Evolutionary conservation across 2,113 vertebrate species (phyloP), one percentile per base, ranked within the genome.

Genomic region (Malurus alboscapulatus): DNA sequence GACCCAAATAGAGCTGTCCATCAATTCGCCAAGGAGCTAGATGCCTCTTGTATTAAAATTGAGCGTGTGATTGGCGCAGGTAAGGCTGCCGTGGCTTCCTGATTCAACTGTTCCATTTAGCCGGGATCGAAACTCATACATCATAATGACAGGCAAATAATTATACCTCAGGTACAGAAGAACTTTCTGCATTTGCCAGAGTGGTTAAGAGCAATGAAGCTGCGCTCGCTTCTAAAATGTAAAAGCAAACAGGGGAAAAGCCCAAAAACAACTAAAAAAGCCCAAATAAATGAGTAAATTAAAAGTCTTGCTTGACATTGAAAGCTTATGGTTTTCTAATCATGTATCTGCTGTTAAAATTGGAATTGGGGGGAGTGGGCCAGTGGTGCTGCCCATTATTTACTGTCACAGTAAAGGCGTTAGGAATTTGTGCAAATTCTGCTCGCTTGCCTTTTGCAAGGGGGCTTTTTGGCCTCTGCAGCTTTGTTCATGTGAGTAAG

Each of bases 21-120:
- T 98, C 99, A 99, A 97, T 99, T 99, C 97, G 99, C 99, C 98
- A 99, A 99, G 98, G 99, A 99, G 98, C 98, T 99, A 97, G 99
- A 99, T 96, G 99, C 99, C 97, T 99, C 99, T 90, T 99, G 99
- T 98, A 99, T 99, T 97, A 99, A 99, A 98, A 99, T 99, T 93
- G 99, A 99, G 97, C 98, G 98, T 95, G 99, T 99, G 97, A 99
- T 99, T 91, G 99, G 99, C 84, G 98, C 99, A 99, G 99, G 99
- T 99, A 98, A 99, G 99, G 95, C 96, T 95, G 75, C 85, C 63
- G 69, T 96, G 95, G 96, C 96, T 97, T 98, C 91, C 83, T 97
- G 94, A 97, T 98, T 98, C 95, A 97, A 96, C 94, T 96, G 84
- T 98, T 98, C 95, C 96, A 97, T 98, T 98, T 98, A 98, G 96